Conservation (phyloP, 2,888 invertebrate species). For the Diachrysia chrysitis region DNA sequence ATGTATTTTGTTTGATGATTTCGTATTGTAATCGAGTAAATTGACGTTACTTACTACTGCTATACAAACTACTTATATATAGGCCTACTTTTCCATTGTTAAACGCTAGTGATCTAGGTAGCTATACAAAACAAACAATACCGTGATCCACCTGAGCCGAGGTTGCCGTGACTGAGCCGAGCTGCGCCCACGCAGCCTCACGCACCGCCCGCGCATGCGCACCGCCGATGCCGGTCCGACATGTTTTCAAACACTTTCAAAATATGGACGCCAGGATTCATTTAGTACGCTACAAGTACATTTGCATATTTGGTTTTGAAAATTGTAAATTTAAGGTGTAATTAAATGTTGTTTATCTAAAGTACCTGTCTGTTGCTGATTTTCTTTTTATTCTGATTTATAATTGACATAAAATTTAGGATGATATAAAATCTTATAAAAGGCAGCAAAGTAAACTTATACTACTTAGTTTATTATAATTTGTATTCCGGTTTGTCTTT, state of each 20-base stretch:
- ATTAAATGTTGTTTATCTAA: not conserved
- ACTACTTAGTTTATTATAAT: too few relatives aligned
- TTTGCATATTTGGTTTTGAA: conserved; percentile 16
- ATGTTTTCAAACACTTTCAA: conserved; percentile 68
- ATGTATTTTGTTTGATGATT: not conserved
- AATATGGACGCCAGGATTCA: conserved; percentile 33
- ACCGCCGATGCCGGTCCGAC: conserved; percentile 68
- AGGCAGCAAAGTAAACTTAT: too few relatives aligned
- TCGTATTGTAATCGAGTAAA: not conserved
- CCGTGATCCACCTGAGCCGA: conserved; percentile 70
- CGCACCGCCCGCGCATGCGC: conserved; percentile 51
- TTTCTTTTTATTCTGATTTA: too few relatives aligned
- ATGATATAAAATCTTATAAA: too few relatives aligned
- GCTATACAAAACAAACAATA: conserved; percentile 56
- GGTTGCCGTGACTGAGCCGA: conserved; percentile 55
- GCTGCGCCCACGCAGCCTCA: conserved; percentile 68
- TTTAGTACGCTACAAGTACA: conserved; percentile 5
- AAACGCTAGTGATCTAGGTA: conserved; percentile 45
- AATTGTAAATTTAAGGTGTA: not conserved
- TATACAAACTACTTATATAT: not conserved
- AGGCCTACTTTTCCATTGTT: conserved; percentile 12
- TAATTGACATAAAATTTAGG: too few relatives aligned
- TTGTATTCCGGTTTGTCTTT: too few relatives aligned
- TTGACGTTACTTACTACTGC: not conserved
- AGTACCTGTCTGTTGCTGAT: not conserved